Base-by-base conservation (phyloP, 2,888 invertebrate genomes). In the Anthophora plumipes region DNA sequence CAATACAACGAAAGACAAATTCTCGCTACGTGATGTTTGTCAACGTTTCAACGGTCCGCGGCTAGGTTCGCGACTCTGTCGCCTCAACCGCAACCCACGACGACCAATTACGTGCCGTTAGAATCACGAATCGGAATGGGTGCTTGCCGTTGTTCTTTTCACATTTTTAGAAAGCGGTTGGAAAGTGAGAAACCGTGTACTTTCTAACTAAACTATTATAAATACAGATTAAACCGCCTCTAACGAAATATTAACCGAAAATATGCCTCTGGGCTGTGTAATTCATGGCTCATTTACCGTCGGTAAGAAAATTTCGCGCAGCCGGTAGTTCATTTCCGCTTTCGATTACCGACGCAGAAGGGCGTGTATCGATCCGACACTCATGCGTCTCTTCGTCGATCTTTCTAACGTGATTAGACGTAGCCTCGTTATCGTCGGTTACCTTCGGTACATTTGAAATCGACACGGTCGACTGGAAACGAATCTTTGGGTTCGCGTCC, bases 121-220 rank as follows among this genome's bases (percentile, higher is more conserved):
- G 88, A 88, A 87, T n/a, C 84, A 80, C 83, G 85, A 87, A 87
- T 87, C 79, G 85, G 81, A 83, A 81, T 86, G 83, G 87, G 88
- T 77, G 86, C 86, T 83, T 80, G 79, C 77, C 87, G 88, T 88
- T 88, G 88, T 88, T 88, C 87, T 88, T 87, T 88, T 88, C 87
- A 88, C 87, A 88, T 88, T 88, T 88, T 88, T 88, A 88, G 87
- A 88, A 88, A 88, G 87, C 88, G 86, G 86, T 85, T 88, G 87
- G 87, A 88, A 88, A 88, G 87, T 85, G 87, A 86, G 88, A 85
- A 80, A 86, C 79, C 73, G 77, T 59, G 68, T 82, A 88, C 87
- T 88, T 88, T 88, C 87, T 88, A 85, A 83, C 82, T 84, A 88
- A 88, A 88, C 88, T 88, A 84, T 88, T 84, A 87, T 83, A 88